Base-by-base conservation (phyloP, 2,888 invertebrate genomes). In the Busseola fusca region DNA sequence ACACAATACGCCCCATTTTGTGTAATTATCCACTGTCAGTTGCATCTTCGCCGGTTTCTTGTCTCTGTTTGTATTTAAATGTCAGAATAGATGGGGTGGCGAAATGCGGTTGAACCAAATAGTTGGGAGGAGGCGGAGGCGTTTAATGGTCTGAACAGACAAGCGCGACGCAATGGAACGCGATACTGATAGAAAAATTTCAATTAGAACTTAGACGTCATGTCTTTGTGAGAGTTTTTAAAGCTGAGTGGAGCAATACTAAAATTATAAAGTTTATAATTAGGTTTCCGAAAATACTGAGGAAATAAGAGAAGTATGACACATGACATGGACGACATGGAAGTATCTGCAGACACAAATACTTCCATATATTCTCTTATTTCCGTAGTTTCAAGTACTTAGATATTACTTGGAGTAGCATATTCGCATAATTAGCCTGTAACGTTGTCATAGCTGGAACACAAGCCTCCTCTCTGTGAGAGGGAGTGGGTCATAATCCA, bases 21-120 rank as follows among this genome's bases (percentile, higher is more conserved):
- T 67, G 34, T 83, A 80, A 84, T 82, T 84, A 74, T 54, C 52
- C 34, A 69, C 72, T 71, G 80, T 78, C 76, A 78, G 83, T 64
- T 78, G 76, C 85, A 84, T 76, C 67, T 80, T 54, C 42, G 40
- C 56, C 6, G 50, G 42, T 59, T 74, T 65, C 66, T 77, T 67
- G 77, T 66, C 18, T 57, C 21, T 64, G 57, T 73, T 68, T 57
- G 62, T 59, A 59, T 64, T 80, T 34, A n/a, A 40, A 48, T 57
- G 76, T 75, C 27, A 56, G 27, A 66, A 67, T 57, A 67, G 50
- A 76, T 64, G 18, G 42, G 50, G 37, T 60, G 68, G 14, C 0
- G 27, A 67, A 64, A 64, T 64, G 25, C 37, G 21, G 54, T 50
- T 18, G 42, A 42, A 3, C 4, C 1, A 34, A 34, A 45, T 58